Evolutionary conservation across 2,797 vertebrate genomes (phyloP), one percentile per base, ranked within the genome.

Genomic region (Sebastes hubbsi): DNA sequence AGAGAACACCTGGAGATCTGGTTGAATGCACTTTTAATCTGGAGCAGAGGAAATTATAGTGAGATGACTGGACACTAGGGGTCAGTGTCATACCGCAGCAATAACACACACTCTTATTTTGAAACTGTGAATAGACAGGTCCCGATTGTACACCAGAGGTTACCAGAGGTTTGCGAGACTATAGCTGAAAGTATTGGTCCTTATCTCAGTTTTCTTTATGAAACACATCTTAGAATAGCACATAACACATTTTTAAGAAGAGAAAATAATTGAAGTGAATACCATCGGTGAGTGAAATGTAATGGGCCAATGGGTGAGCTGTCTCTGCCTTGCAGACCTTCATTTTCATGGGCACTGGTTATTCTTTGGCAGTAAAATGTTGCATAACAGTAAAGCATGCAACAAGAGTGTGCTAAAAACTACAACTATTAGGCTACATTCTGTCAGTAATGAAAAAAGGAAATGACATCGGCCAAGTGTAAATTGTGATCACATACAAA

Each of bases 61-160:
- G 74, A 72, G 27, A 75, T 54, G 74, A 36, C 30, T 73, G 58
- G 46, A 61, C 92, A 87, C 87, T 84, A 93, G 93, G 79, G 80
- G 92, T 82, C 90, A 89, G 80, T 78, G 73, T 88, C 73, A 75
- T 64, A 77, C 73, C 6, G 16, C 66, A 71, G 70, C 20, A 25
- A 68, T 36, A 13, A 59, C 27, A 49, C 10, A 73, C 60, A 38
- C 42, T 65, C 59, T 13, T 4, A 1, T 46, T 54, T 8, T 22
- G 29, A 78, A 62, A 68, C 14, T 56, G 20, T 59, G 24, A 70
- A 36, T 25, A 22, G 61, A 64, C 52, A 46, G 12, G 55, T 61
- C 20, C 55, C 4, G 1, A 49, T 29, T 60, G n/a, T 20, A 18
- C 52, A 73, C 38, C 38, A 42, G 38, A 42, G 38, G 38, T 42